Conservation (phyloP, 2,797 vertebrate genomes). For the Sebastes hopkinsi region DNA sequence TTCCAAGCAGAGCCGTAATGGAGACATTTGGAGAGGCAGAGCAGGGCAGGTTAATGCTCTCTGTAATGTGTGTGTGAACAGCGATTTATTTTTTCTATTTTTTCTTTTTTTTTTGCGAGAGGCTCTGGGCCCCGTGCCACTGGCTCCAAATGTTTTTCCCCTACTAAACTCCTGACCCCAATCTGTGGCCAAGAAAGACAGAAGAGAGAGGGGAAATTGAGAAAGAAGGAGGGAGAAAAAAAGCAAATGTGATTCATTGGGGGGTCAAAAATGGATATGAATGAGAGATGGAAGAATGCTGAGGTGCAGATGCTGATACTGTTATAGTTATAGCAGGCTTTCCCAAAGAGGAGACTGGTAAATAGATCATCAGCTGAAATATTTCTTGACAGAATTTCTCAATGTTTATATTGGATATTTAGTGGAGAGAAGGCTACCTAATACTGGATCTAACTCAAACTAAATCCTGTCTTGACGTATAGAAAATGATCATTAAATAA, state of each 20-base stretch:
- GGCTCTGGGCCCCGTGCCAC: slow-evolving; percentile 79
- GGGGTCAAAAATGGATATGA: slow-evolving; percentile 46
- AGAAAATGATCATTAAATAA: slow-evolving; percentile 41
- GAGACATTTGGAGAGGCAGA: slow-evolving; percentile 75
- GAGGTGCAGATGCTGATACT: slow-evolving; percentile 25
- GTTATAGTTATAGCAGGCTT: slow-evolving; percentile 23
- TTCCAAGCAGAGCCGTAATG: slow-evolving; percentile 72
- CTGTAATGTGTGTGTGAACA: slow-evolving; percentile 76
- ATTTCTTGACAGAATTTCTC: slow-evolving; percentile 18
- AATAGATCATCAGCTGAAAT: not conserved
- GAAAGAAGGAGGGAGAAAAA: slow-evolving; percentile 41
- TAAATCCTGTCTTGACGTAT: not conserved
- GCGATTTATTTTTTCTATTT: slow-evolving; percentile 55
- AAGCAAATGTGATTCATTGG: slow-evolving; percentile 57
- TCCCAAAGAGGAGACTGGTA: slow-evolving; percentile 5
- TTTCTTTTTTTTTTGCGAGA: slow-evolving; percentile 46
- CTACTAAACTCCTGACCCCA: slow-evolving; percentile 85
- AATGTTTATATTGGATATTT: not conserved
- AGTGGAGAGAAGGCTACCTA: not conserved
- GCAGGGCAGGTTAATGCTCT: slow-evolving; percentile 80
- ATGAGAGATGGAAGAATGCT: not conserved
- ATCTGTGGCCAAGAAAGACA: slow-evolving; percentile 78
- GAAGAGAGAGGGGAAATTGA: slow-evolving; percentile 51
- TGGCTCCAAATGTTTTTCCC: slow-evolving; percentile 81
- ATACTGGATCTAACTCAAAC: not conserved